Evolutionary conservation across 2,113 vertebrate species (phyloP), one percentile per base, ranked within the genome.

Genomic region (Misgurnus mizolepis): DNA sequence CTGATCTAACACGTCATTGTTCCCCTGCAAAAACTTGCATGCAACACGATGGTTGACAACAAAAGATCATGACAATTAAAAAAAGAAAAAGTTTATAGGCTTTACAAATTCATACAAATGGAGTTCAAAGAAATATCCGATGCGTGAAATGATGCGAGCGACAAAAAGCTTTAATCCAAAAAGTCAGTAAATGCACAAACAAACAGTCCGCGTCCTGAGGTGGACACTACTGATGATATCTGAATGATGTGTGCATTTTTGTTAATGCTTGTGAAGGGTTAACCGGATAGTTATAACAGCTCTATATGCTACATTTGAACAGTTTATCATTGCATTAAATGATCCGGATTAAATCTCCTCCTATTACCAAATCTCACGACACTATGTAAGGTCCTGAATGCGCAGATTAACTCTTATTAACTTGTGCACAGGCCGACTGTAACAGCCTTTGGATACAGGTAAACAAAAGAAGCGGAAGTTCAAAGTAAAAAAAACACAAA

Each of bases 11-110:
- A 12, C 5, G 74, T 74, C 1, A 34, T 34, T 10, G 50, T 22
- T 80, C 72, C 70, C 27, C 71, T 76, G 71, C 67, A 82, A 75
- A 34, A 78, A 86, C 83, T 78, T 82, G 69, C 73, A 82, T 68
- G 65, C 71, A 50, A 72, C 55, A 82, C 62, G 47, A 47, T 41
- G 53, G 60, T 65, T 18, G 53, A 71, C 53, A 15, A 58, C 34
- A 47, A 22, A 71, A 27, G 61, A 67, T 45, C 39, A 66, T 49
- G 56, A 18, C 56, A 67, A 47, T 69, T 67, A 39, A 64, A 9
- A 58, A 70, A 15, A n/a, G 41, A 74, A 18, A 45, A 76, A 17
- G 41, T 75, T 22, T 66, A 73, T 83, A 81, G 66, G 64, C 78
- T 76, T 58, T 49, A 58, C 40, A 61, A 43, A 34, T 55, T 41